Evolutionary conservation across 2,113 vertebrate genomes (phyloP).

Genomic region (Hydrochoerus hydrochaeris): DNA sequence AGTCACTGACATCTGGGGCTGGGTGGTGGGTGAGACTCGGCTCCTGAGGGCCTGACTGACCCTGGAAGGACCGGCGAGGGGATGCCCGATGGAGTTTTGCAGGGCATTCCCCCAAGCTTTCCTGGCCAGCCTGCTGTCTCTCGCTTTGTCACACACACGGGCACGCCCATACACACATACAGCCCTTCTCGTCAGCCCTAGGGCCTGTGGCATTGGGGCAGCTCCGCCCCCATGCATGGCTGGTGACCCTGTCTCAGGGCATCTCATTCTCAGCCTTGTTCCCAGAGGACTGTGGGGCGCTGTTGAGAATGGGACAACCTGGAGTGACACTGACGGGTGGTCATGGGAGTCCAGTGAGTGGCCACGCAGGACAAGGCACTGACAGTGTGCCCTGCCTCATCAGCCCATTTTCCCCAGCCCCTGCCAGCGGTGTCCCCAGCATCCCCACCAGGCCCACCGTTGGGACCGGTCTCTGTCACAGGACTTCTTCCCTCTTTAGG

Average conservation of each 20-base stretch:
- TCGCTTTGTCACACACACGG: accelerated
- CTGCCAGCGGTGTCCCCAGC: neutral
- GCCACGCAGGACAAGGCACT: too few species aligned
- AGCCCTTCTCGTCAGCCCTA: neutral
- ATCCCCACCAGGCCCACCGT: too few species aligned
- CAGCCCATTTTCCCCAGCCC: neutral
- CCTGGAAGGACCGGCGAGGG: accelerated
- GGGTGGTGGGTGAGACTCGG: neutral
- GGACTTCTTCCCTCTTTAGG: neutral
- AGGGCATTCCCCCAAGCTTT: neutral
- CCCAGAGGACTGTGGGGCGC: neutral
- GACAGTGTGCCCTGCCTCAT: accelerated
- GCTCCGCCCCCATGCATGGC: neutral
- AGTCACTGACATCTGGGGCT: neutral
- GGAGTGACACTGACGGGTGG: neutral
- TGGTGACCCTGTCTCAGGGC: neutral
- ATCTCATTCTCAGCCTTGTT: neutral
- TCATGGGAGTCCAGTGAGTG: accelerated
- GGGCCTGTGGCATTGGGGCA: neutral
- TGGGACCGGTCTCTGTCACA: neutral
- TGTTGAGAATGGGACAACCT: neutral
- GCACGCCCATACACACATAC: neutral
- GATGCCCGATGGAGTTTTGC: neutral
- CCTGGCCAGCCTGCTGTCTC: neutral
- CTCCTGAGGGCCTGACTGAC: neutral